phyloP scores from a whole-genome alignment of 2,113 vertebrate species.

The Sylvilagus bachmani region DNA sequence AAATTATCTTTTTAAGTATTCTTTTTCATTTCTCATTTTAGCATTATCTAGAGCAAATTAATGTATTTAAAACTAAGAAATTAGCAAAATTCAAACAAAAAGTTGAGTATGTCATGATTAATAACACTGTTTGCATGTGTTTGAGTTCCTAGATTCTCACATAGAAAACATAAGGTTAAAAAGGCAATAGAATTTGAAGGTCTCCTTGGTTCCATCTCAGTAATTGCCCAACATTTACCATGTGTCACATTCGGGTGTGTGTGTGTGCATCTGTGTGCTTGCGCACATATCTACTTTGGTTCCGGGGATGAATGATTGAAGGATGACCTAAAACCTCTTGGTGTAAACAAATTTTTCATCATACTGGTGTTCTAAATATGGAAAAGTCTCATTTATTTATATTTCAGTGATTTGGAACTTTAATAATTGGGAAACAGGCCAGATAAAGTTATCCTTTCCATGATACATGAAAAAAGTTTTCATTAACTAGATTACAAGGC shows the following conservation, averaged over 20 bases:
- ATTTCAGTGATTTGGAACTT: constrained; percentile 79
- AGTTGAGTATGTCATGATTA: background rate
- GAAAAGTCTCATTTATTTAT: constrained; percentile 81
- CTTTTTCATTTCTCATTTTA: background rate
- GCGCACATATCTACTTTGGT: constrained; percentile 41
- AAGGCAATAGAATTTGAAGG: constrained; percentile 61
- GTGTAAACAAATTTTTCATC: constrained; percentile 83
- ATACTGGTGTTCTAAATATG: constrained; percentile 58
- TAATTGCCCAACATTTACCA: constrained; percentile 74
- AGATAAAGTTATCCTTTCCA: constrained; percentile 56
- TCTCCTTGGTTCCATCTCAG: constrained; percentile 72
- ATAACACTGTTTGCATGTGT: constrained; percentile 37
- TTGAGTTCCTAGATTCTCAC: constrained; percentile 40
- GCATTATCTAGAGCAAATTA: background rate
- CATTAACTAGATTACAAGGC: background rate
- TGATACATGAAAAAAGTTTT: constrained; percentile 51
- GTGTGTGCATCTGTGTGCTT: background rate
- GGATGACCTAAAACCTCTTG: constrained; percentile 77
- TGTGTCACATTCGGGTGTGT: constrained; percentile 67
- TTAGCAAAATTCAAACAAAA: constrained; percentile 36
- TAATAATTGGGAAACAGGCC: constrained; percentile 75
- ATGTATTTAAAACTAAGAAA: constrained; percentile 5
- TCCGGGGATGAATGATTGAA: constrained; percentile 81
- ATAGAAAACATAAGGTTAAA: constrained; percentile 58
- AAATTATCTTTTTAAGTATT: constrained; percentile 45